Evolutionary conservation across 2,113 vertebrate genomes (phyloP).

Genomic region (Loxodonta africana): DNA sequence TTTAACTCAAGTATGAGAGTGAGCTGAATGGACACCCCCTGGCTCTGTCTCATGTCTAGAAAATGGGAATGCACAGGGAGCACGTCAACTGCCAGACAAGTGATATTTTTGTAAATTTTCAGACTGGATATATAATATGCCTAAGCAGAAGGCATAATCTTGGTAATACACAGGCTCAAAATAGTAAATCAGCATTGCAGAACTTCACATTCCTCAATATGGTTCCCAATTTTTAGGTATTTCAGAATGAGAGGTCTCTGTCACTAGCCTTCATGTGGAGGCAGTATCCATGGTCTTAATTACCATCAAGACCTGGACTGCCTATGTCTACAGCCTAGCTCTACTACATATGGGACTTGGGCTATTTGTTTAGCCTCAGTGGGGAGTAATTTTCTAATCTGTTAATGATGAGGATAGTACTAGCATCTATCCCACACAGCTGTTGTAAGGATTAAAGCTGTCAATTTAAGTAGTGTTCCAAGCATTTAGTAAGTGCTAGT

Average conservation of each 20-base stretch:
- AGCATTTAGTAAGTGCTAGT: conserved; percentile 28
- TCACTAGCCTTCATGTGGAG: background rate
- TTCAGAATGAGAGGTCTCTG: conserved; percentile 55
- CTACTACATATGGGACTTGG: background rate
- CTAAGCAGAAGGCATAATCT: conserved; percentile 60
- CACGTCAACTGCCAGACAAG: conserved; percentile 63
- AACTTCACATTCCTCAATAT: conserved; percentile 28
- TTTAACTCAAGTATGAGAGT: conserved; percentile 7
- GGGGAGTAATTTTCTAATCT: conserved; percentile 19
- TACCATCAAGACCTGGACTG: conserved; percentile 4
- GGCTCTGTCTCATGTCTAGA: conserved; percentile 34
- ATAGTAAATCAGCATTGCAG: conserved; percentile 59
- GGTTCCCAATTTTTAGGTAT: conserved; percentile 29
- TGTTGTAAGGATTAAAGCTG: background rate
- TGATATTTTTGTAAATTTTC: conserved; percentile 72
- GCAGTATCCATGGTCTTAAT: background rate
- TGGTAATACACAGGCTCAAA: conserved; percentile 53
- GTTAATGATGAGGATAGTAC: background rate
- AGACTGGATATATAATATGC: conserved; percentile 57
- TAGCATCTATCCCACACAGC: background rate
- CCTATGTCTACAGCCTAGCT: conserved; percentile 16
- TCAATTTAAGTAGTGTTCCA: conserved; percentile 33
- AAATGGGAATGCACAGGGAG: conserved; percentile 26
- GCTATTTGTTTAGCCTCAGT: conserved; percentile 33
- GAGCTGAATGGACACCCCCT: background rate